phyloP scores from a whole-genome alignment of 2,888 invertebrate species.

The Homarus gammarus region DNA sequence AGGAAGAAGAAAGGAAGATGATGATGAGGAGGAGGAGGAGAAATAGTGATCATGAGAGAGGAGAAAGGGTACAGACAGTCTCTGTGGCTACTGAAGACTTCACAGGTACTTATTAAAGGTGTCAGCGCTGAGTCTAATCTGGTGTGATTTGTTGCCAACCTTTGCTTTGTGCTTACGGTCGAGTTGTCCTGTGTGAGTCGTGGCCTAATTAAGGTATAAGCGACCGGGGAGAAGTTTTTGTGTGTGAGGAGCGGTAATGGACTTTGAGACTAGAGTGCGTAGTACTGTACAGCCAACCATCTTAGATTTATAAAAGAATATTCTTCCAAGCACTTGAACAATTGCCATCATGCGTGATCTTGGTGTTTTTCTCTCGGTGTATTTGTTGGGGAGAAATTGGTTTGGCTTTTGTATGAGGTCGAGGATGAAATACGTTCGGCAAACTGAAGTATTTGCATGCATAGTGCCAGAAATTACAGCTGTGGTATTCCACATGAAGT shows the following conservation, averaged over 20 bases:
- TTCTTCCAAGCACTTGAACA: too few species aligned
- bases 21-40: background rate
- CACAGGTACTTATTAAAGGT: constrained; percentile 30
- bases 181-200: background rate
- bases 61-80: background rate
- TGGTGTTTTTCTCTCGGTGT: too few species aligned
- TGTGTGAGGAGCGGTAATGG: background rate
- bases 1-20: background rate
- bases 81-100: background rate
- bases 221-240: constrained; percentile 1
- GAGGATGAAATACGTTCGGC: too few species aligned
- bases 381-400: too few species aligned
- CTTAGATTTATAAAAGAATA: too few species aligned
- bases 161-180: background rate
- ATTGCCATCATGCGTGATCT: too few species aligned
- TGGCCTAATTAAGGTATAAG: constrained; percentile 18
- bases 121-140: constrained; percentile 26
- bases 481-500: too few species aligned
- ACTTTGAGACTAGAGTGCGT: background rate
- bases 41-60: background rate
- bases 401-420: too few species aligned
- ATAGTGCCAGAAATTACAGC: too few species aligned
- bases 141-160: constrained; percentile 20
- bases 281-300: background rate
- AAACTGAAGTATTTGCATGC: too few species aligned